Evolutionary conservation across 2,113 vertebrate genomes (phyloP), one percentile per base, ranked within the genome.

Genomic region (Parotia lawesii): DNA sequence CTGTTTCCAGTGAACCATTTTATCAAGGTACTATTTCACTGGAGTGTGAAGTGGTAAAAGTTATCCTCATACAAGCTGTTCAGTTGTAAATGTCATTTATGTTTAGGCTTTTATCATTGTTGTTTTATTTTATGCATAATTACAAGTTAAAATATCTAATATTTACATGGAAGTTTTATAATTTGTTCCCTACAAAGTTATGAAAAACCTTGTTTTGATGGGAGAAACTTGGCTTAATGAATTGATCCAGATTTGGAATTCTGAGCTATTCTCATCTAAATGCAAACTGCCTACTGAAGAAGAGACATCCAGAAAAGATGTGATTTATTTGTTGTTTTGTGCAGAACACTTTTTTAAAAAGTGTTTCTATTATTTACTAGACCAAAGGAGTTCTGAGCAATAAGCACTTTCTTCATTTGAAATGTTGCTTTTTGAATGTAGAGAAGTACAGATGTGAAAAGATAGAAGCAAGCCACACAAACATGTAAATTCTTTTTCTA

Each of bases 1-100:
- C 90, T 96, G 97, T 95, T 96, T 88, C 57, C 84, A 95, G 70
- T 96, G 96, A 96, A 95, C 62, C 91, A 94, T 96, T 95, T 93
- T 64, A 90, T 95, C 84, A 95, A 95, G 81, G 81, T 95, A 94
- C 88, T 93, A 50, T 95, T 93, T 94, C 94, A 95, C 38, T 90
- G 90, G 75, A 94, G 92, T 96, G 84, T 91, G 78, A 96, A 95
- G 90, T 82, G 57, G 62, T 58, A 81, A 72, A 95, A 94, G 42
- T 88, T 91, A 94, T 72, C 50, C 4, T 87, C 61, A 70, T 38
- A 89, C 54, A 84, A 86, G n/a, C 47, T 87, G 17, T 83, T 89
- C 78, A 31, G n/a, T 47, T 91, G 81, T 35, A 96, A 93, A 86
- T 42, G 22, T 58, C 53, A 64, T 50, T 33, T 87, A 48, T 48